Evolutionary conservation across 2,113 vertebrate genomes (phyloP), one percentile per base, ranked within the genome.

Genomic region (Riparia riparia): DNA sequence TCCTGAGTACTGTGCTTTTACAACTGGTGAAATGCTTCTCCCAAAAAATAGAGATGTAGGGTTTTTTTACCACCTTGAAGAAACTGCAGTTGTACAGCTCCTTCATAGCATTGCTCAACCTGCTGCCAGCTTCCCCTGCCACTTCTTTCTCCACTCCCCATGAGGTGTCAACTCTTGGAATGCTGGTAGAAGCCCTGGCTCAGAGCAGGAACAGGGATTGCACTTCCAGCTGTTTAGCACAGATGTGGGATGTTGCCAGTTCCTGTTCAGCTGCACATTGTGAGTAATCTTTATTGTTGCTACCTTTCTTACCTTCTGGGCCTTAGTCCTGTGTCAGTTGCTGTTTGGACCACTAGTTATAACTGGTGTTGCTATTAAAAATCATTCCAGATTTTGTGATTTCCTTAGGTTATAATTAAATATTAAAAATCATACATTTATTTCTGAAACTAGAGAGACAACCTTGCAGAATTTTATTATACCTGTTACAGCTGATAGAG

Each of bases 301-400:
- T 22, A 31, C 42, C n/a, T 82, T 87, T 87, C 0, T 0, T 72
- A 17, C 74, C n/a, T 0, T 0, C 20, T 51, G 19, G 47, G 29
- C 45, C 0, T 44, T 77, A 77, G 51, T 69, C n/a, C 70, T 32
- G 25, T 83, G 49, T 44, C 57, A 29, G 39, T 4, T 82, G 14
- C n/a, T 72, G 22, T 83, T 65, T 73, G 34, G 53, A 72, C 18
- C 20, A 12, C 31, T 60, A 50, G 13, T 79, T 84, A 20, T 4
- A 65, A 58, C 26, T 76, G 12, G 11, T 22, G 31, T 47, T 90
- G 31, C n/a, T 82, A 34, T 82, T 82, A 31, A 64, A 12, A 68
- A 41, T 17, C 12, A 32, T 70, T 66, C 82, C 65, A 45, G 37
- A 34, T 84, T 49, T 74, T 17, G 5, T 56, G 22, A 69, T 72